phyloP scores from a whole-genome alignment of 2,797 vertebrate species.

The Eulemur albifrons region DNA sequence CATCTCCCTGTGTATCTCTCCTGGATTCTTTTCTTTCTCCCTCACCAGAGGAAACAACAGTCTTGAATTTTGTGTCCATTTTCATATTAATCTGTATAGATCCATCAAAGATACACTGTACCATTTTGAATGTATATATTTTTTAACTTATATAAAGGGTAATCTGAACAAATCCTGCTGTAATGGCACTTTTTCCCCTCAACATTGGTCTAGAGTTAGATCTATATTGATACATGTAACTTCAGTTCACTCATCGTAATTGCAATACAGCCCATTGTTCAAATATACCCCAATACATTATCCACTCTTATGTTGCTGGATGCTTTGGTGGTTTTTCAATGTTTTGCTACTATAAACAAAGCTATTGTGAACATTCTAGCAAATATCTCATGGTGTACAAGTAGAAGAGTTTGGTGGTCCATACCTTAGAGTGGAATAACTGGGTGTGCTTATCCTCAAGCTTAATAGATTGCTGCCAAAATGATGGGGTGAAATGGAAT shows the following conservation, averaged over 20 bases:
- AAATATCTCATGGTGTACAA: not conserved
- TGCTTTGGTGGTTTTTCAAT: not conserved
- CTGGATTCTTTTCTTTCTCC: not conserved
- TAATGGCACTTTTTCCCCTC: not conserved
- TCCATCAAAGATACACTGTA: not conserved
- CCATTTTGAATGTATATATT: not conserved
- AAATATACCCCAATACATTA: not conserved
- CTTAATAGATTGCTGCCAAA: not conserved
- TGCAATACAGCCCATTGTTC: not conserved
- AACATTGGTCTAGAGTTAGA: not conserved
- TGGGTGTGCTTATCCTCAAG: not conserved
- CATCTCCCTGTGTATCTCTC: not conserved
- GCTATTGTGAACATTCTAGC: not conserved
- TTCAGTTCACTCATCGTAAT: not conserved
- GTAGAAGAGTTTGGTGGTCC: not conserved
- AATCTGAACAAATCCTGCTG: not conserved
- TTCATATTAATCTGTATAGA: not conserved
- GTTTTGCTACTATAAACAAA: not conserved
- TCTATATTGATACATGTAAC: not conserved
- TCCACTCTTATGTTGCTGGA: not conserved
- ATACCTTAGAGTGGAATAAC: not conserved
- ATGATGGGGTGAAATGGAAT: not conserved
- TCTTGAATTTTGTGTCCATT: not conserved
- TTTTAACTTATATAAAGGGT: not conserved
- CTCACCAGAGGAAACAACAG: not conserved